Base-by-base conservation (phyloP, 2,797 vertebrate species). In the Cephalopachus bancanus region DNA sequence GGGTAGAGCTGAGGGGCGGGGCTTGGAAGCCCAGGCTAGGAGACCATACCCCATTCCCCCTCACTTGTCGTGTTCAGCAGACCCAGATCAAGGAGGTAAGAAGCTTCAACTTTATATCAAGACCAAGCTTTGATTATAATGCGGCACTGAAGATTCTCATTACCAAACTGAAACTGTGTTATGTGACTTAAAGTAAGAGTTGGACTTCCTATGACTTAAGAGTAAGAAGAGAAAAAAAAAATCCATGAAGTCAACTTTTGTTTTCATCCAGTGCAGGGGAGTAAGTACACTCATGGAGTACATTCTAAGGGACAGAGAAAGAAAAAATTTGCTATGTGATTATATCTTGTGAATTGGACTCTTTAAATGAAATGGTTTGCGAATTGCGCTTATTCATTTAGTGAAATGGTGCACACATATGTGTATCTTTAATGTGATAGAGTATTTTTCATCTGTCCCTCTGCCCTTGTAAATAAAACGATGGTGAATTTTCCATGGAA, bases 141-240 rank as follows among this genome's bases (percentile, higher is more conserved):
- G 26, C 17, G 44, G 44, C 44, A 33, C 53, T 71, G 28, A 64
- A 0, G 9, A 67, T 87, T 79, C 75, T 59, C 33, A 11, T 83
- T 57, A 59, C 64, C 30, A 33, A 55, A 24, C 44, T 7, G 22
- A 62, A 90, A 71, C 15, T 64, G 26, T 6, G 22, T 78, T 72
- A 71, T 83, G 26, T 57, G 28, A 74, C 14, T 57, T 84, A 6
- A 59, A 57, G 44, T 67, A 12, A 78, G 11, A 12, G 15, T 6
- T 83, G n/a, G n/a, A 83, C 19, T 57, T 64, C 65, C 83, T 59
- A 93, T 83, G 55, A 78, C 44, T 78, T 85, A n/a, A 72, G 24
- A 49, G 24, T 69, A 79, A 71, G 28, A 30, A 62, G 51, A 86
- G 22, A 74, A 71, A 28, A 30, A 62, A 44, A 86, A 19, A 74